A percentile compares a stretch with the other conserved stretches of the same genome.
These are phyloP conservation scores for Aphyosemion australe DNA, from an alignment of 2,113 vertebrate genomes.

Conservation along the genomic window DNA sequence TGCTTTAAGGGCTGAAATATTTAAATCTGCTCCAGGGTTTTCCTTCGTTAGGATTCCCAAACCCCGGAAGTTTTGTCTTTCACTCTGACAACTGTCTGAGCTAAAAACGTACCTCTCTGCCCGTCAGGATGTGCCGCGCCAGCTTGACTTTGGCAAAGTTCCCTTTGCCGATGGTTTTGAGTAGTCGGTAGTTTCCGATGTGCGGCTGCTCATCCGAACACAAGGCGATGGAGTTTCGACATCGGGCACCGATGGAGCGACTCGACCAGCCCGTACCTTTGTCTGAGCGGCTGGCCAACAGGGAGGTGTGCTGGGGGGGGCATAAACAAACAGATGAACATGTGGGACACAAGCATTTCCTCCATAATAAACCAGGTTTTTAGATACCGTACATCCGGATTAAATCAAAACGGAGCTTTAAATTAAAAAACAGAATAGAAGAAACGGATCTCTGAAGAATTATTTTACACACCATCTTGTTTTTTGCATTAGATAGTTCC, in stretches of 20 bases:
- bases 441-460: too few species aligned
- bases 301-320: conserved; percentile 82
- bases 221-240: conserved; percentile 91
- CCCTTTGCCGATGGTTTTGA: conserved; percentile 93
- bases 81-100: not conserved
- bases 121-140: conserved; percentile 89
- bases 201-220: conserved; percentile 91
- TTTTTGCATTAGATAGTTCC: too few species aligned
- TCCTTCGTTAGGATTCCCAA: not conserved
- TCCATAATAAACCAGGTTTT: not conserved
- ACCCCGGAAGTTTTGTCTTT: not conserved
- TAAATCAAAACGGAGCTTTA: too few species aligned
- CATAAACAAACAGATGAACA: not conserved
- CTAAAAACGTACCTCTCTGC: conserved; percentile 83
- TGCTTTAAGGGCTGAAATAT: too few species aligned
- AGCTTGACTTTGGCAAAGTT: conserved; percentile 96
- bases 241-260: conserved; percentile 88
- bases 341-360: not conserved
- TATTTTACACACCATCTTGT: too few species aligned
- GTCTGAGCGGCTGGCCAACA: conserved; percentile 88
- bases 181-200: conserved; percentile 91
- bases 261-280: conserved; percentile 88
- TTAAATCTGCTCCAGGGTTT: not conserved
- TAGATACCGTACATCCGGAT: too few species aligned
- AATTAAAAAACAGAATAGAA: too few species aligned